These are phyloP conservation scores for Geotrypetes seraphini DNA, from an alignment of 2,797 vertebrate species.

Conservation along the genomic window DNA sequence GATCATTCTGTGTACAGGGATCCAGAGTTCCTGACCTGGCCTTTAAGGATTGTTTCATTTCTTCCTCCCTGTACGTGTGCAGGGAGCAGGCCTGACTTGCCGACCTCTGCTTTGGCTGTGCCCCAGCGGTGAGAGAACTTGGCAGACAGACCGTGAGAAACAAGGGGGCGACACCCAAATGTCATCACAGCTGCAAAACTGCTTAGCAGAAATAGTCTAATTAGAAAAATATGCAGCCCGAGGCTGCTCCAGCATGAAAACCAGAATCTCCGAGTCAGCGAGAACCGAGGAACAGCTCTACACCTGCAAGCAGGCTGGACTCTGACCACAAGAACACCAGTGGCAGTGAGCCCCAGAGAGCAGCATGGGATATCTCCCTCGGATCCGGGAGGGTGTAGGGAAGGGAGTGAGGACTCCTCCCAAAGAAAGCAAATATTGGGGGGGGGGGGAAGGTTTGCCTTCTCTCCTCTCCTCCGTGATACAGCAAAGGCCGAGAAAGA, in stretches of 20 bases:
- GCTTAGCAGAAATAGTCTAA: conserved; percentile 81
- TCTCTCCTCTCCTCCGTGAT: too few relatives aligned
- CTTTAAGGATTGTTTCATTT: too few relatives aligned
- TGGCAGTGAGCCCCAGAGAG: too few relatives aligned
- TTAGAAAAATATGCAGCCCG: conserved; percentile 81
- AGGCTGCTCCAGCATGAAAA: conserved; percentile 66
- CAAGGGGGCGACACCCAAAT: conserved; percentile 79
- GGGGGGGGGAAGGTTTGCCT: too few relatives aligned
- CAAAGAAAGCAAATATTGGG: too few relatives aligned
- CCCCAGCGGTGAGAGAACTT: conserved; percentile 63
- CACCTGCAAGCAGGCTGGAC: too few relatives aligned
- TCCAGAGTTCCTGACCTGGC: too few relatives aligned
- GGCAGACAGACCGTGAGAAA: conserved; percentile 86
- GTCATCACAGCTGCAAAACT: conserved; percentile 90
- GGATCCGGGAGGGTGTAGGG: too few relatives aligned
- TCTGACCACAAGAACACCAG: conserved; percentile 39
- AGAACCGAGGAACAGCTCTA: too few relatives aligned
- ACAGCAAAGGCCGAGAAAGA: too few relatives aligned
- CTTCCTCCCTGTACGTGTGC: conserved; percentile 50
- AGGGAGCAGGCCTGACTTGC: conserved; percentile 55
- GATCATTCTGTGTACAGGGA: too few relatives aligned
- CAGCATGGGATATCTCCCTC: conserved; percentile 55
- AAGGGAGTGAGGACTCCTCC: too few relatives aligned
- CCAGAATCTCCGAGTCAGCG: conserved; percentile 71
- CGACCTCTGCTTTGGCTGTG: conserved; percentile 66